phyloP scores from a whole-genome alignment of 2,113 vertebrate genomes.

The Numenius arquata region DNA sequence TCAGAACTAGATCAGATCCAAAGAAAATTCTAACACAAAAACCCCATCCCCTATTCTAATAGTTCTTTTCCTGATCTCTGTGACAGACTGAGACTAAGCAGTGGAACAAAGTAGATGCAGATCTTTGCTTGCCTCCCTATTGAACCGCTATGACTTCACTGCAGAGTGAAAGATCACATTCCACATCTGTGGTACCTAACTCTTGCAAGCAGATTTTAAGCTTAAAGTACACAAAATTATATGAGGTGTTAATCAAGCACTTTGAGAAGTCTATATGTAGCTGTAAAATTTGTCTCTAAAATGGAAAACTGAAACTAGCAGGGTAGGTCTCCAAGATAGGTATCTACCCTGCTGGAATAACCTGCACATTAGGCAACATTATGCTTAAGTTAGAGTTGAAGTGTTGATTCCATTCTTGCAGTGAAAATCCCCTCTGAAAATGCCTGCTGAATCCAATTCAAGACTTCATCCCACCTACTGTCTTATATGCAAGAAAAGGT shows the following conservation, averaged over 20 bases:
- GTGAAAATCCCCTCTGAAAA: not conserved
- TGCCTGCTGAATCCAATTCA: not conserved
- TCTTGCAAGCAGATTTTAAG: not conserved
- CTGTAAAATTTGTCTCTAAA: not conserved
- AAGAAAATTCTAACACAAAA: not conserved
- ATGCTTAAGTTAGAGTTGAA: not conserved
- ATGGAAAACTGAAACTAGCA: not conserved
- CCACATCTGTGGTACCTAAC: not conserved
- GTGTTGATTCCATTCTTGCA: not conserved
- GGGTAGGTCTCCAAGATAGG: not conserved
- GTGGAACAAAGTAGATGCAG: not conserved
- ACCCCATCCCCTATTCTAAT: not conserved
- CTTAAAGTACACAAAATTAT: not conserved
- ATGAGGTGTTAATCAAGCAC: not conserved
- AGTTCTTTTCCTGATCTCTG: not conserved
- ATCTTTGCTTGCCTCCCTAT: not conserved
- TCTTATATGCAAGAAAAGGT: not conserved
- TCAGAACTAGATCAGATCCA: not conserved
- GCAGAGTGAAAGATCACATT: not conserved
- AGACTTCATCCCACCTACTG: not conserved
- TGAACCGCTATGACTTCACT: not conserved
- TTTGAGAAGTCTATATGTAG: not conserved
- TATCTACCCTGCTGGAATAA: not conserved
- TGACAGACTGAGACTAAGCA: not conserved
- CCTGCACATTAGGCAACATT: not conserved